These are phyloP conservation scores for Salminus brasiliensis DNA, from an alignment of 2,113 vertebrate genomes.

Conservation along the genomic window DNA sequence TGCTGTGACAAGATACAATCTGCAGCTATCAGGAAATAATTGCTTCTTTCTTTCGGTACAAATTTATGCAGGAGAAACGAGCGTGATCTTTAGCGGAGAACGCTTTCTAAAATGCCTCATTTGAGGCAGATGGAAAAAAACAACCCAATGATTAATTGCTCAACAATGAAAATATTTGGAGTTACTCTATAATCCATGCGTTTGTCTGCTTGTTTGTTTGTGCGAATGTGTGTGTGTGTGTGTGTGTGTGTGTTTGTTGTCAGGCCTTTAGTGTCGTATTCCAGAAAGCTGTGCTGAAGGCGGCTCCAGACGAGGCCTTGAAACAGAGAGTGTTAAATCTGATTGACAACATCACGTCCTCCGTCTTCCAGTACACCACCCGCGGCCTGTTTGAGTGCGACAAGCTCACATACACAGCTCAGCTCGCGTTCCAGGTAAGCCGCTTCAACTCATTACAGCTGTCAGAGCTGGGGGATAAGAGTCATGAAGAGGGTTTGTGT, in stretches of 20 bases:
- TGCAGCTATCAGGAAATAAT: slow-evolving; percentile 44
- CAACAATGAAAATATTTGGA: slow-evolving; percentile 10
- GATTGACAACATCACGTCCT: slow-evolving; percentile 91
- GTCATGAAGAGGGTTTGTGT: not conserved
- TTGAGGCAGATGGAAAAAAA: slow-evolving; percentile 13
- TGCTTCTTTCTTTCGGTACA: slow-evolving; percentile 41
- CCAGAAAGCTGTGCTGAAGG: slow-evolving; percentile 87
- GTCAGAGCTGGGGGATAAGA: not conserved
- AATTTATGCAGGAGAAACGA: slow-evolving; percentile 33
- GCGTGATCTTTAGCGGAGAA: slow-evolving; percentile 3
- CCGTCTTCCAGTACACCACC: slow-evolving; percentile 88
- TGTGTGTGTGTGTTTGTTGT: too few relatives aligned
- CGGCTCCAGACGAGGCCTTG: slow-evolving; percentile 76
- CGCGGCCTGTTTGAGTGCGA: slow-evolving; percentile 92
- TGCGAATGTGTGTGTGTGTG: not conserved
- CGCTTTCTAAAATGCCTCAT: slow-evolving; percentile 26
- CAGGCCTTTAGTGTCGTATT: slow-evolving; percentile 92
- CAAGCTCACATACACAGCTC: slow-evolving; percentile 88
- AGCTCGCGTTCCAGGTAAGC: slow-evolving; percentile 92
- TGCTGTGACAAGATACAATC: slow-evolving; percentile 37
- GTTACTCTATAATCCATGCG: not conserved
- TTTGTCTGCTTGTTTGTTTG: slow-evolving; percentile 7
- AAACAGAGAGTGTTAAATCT: slow-evolving; percentile 81
- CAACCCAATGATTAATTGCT: slow-evolving; percentile 17
- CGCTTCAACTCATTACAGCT: not conserved